phyloP scores from a whole-genome alignment of 2,888 invertebrate genomes.

The Rhogogaster chlorosoma region DNA sequence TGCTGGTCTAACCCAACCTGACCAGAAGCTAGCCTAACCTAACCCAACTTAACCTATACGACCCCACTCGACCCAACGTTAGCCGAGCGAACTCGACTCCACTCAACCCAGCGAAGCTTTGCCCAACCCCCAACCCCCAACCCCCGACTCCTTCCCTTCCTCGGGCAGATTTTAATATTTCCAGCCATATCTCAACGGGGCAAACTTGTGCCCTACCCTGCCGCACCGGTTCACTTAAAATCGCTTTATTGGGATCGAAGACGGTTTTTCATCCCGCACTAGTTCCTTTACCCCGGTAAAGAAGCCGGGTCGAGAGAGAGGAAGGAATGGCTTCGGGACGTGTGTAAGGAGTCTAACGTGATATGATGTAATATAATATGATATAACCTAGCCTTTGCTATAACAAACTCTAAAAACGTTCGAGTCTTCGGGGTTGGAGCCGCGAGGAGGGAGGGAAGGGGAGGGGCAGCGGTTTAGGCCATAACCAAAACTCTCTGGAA shows the following conservation, averaged over 20 bases:
- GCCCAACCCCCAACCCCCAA: neutral
- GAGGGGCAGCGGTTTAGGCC: neutral
- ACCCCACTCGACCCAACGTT: neutral
- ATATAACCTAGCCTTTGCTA: neutral
- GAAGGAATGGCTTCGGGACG: neutral
- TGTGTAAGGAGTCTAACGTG: slow-evolving; percentile 18
- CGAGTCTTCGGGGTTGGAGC: neutral
- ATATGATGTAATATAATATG: neutral
- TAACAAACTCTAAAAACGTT: neutral
- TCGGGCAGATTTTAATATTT: slow-evolving; percentile 73
- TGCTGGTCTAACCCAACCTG: neutral
- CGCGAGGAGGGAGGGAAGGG: too few species aligned
- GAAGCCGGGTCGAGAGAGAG: neutral
- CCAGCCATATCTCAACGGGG: slow-evolving; percentile 70
- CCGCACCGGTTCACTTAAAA: slow-evolving; percentile 68
- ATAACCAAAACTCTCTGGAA: slow-evolving; percentile 8
- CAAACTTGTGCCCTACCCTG: slow-evolving; percentile 61
- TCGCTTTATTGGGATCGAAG: slow-evolving; percentile 71
- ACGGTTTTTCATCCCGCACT: slow-evolving; percentile 64
- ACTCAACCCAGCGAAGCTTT: neutral
- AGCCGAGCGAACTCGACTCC: slow-evolving; percentile 11
- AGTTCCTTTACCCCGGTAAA: neutral
- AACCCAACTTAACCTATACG: neutral
- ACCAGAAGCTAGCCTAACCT: neutral
- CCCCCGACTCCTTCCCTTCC: neutral